Conservation (phyloP, 2,113 vertebrate species). For the Puma concolor region DNA sequence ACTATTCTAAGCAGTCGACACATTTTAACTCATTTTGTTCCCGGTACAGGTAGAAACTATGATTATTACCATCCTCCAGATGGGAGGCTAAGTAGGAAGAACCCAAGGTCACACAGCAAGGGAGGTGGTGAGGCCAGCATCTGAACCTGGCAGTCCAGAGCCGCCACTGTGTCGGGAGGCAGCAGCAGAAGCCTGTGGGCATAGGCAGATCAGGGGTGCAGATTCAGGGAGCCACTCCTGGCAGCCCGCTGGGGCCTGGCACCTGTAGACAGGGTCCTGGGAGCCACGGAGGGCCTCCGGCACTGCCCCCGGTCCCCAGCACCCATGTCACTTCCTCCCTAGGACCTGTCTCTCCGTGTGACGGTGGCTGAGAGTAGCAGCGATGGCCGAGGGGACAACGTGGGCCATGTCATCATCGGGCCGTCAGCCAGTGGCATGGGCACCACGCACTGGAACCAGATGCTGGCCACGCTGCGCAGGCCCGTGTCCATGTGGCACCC, state of each 20-base stretch:
- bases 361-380: constrained; percentile 95
- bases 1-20: background rate
- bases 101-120: background rate
- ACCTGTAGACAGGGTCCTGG: background rate
- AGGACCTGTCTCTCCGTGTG: constrained; percentile 97
- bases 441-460: constrained; percentile 99
- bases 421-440: constrained; percentile 95
- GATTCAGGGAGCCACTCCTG: background rate
- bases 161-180: background rate
- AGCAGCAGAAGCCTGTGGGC: background rate
- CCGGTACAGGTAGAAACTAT: background rate
- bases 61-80: background rate
- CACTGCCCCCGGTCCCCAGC: background rate
- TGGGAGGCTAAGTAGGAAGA: background rate
- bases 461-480: constrained; percentile 96
- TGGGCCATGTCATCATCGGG: constrained; percentile 97
- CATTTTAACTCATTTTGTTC: background rate
- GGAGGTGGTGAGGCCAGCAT: background rate
- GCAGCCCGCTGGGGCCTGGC: background rate
- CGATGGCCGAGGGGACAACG: constrained; percentile 93
- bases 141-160: background rate
- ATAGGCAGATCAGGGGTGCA: background rate
- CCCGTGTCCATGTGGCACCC: constrained; percentile 99
- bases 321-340: constrained; percentile 5
- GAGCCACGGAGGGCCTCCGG: background rate